phyloP scores from a whole-genome alignment of 2,113 vertebrate genomes.

The Otolemur garnettii region DNA sequence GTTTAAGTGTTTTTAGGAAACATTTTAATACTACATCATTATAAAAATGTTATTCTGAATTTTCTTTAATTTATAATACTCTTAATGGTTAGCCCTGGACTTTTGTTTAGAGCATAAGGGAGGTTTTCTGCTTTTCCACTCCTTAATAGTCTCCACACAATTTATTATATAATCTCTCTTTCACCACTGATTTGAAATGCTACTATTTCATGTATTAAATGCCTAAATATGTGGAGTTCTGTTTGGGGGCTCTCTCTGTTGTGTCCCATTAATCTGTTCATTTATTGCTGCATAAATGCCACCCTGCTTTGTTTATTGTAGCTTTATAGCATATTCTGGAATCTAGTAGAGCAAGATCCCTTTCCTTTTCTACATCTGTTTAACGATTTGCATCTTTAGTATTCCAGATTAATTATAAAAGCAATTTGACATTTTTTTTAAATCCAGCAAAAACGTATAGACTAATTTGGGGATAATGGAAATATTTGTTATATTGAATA shows the following conservation, averaged over 20 bases:
- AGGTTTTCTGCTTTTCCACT: background rate
- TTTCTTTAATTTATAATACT: slow-evolving; percentile 3
- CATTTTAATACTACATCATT: background rate
- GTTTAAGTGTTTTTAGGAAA: background rate
- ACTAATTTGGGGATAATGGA: background rate
- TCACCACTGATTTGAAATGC: background rate
- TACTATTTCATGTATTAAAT: background rate
- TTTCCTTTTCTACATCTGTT: background rate
- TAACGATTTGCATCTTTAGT: slow-evolving; percentile 1
- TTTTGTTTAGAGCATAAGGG: background rate
- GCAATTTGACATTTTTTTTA: background rate
- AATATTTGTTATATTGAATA: background rate
- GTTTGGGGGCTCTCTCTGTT: background rate
- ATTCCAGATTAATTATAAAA: background rate
- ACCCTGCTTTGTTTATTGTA: background rate
- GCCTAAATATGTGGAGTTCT: background rate
- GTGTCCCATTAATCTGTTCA: background rate
- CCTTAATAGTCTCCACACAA: background rate
- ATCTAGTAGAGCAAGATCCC: background rate
- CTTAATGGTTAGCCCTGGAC: background rate
- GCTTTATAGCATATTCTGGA: background rate
- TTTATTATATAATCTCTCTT: background rate
- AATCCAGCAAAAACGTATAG: background rate
- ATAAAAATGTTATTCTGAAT: slow-evolving; percentile 26
- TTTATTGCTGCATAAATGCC: background rate